Evolutionary conservation across 92 coral and sea anemone species (phyloP), one percentile per base, ranked within the genome.

Genomic region (Muricea muricata): DNA sequence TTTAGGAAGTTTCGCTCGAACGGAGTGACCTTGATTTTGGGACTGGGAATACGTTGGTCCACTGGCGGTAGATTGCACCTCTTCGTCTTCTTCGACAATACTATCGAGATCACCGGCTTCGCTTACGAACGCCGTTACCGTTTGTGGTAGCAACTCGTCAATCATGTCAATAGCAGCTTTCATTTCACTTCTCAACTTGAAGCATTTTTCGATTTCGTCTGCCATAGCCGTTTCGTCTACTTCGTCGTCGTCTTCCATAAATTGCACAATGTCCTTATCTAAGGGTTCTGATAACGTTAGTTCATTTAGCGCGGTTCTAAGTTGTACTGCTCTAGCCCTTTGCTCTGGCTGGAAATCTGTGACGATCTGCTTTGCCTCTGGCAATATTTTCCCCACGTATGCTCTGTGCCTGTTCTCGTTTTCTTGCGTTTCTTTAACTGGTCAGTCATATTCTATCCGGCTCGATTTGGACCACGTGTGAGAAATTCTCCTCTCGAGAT

Each of bases 381-480:
- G 15, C n/a, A 65, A n/a, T 4, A 65, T 65, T 17, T 26, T 35
- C 14, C 18, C 45, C 40, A 65, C 73, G 13, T 28, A 65, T 7
- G 37, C 73, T 35, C 40, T 1, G 73, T 65, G 73, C 73, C 73
- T 10, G 40, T 35, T 30, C 73, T 39, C 34, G 81, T 73, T 37
- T 58, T 71, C 37, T 68, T 52, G 21, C 65, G 70, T 17, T 66
- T 47, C 29, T 71, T 84, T 46, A 84, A 17, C 24, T 30, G 33
- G 10, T 70, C 55, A 54, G 78, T 63, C 86, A 68, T 82, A 45
- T 73, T 35, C 39, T 60, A 76, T 85, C 84, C 78, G 84, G 75
- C 85, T 86, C 85, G 80, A 78, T n/a, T n/a, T 66, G 84, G 89
- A 78, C 80, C 87, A 82, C 23, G n/a, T 82, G 66, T 70, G n/a